These are phyloP conservation scores for Drosophila burlai DNA, from an alignment of 1,140 invertebrate species.

Conservation along the genomic window DNA sequence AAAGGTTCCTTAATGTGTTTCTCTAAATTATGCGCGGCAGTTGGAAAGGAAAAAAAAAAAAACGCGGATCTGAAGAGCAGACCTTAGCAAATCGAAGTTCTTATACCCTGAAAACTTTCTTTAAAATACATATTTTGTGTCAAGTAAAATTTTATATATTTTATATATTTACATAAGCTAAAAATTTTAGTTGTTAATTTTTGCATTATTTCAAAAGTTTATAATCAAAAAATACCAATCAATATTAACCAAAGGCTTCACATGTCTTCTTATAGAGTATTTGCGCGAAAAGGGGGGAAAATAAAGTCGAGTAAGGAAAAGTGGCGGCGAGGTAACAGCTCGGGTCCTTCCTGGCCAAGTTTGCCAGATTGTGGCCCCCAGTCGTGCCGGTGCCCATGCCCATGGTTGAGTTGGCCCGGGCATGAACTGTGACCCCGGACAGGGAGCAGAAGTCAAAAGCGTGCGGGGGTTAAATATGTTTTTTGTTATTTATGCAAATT, in stretches of 20 bases:
- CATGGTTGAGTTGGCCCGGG: conserved; percentile 62
- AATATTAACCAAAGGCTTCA: too few species aligned
- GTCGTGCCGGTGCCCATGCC: conserved; percentile 22
- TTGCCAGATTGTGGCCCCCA: conserved; percentile 66
- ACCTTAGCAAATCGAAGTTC: background rate
- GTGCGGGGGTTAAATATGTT: conserved; percentile 77
- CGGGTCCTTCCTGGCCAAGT: conserved; percentile 58
- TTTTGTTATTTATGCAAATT: conserved; percentile 83
- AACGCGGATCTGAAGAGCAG: background rate
- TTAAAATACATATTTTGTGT: background rate
- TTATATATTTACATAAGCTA: too few species aligned
- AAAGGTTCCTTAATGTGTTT: conserved; percentile 67
- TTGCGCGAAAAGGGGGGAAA: conserved; percentile 3
- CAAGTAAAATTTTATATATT: background rate
- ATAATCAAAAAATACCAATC: background rate
- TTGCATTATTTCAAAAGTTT: background rate
- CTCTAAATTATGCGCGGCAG: conserved; percentile 72
- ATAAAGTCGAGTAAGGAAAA: conserved; percentile 35
- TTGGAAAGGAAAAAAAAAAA: conserved; percentile 28
- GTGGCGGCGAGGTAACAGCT: conserved; percentile 47
- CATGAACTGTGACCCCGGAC: conserved; percentile 59
- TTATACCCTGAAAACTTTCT: background rate
- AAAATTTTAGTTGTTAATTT: background rate
- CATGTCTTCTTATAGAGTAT: background rate
- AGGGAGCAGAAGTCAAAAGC: conserved; percentile 52